Base-by-base conservation (phyloP, 2,888 invertebrate species). In the Laspeyria flexula region DNA sequence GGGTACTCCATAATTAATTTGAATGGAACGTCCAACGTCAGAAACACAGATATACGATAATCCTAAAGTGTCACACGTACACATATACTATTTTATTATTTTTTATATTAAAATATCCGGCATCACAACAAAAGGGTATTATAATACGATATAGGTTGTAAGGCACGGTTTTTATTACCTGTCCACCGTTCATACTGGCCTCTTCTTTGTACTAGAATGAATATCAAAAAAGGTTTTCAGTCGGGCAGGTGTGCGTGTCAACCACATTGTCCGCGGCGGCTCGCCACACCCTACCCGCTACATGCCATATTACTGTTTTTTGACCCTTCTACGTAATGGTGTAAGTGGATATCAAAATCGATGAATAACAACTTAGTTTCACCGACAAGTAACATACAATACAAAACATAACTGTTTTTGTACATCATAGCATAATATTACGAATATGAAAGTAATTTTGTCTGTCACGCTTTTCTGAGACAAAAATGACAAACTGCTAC, bases 231-330 rank as follows among this genome's bases (percentile, higher is more conserved):
- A 64, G 65, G 63, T 63, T 71, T 66, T 61, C 61, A 55, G 62
- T 55, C 52, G 56, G 43, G 60, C 71, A 75, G 72, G 73, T 72
- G 73, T 59, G 69, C 68, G 69, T 69, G 64, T 62, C 53, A 42
- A 38, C 59, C 54, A 49, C 61, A 63, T 64, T 67, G 73, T 73
- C 70, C 72, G 55, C 63, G 49, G 62, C 52, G 61, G 60, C 55
- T 54, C 64, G 55, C 53, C 27, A 15, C 25, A 58, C 53, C 60
- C 54, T 60, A 66, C 55, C 54, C 62, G 34, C 46, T 47, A 46
- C 54, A 65, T 61, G n/a, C n/a, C n/a, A 63, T 56, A 46, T 55
- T 65, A 53, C 67, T 73, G 67, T 72, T 77, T 75, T 3, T 71
- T 62, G 38, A 55, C 46, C 51, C 48, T 48, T 48, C 6, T 49